Conservation (phyloP, 2,797 vertebrate genomes). For the Oreochromis grahami region DNA sequence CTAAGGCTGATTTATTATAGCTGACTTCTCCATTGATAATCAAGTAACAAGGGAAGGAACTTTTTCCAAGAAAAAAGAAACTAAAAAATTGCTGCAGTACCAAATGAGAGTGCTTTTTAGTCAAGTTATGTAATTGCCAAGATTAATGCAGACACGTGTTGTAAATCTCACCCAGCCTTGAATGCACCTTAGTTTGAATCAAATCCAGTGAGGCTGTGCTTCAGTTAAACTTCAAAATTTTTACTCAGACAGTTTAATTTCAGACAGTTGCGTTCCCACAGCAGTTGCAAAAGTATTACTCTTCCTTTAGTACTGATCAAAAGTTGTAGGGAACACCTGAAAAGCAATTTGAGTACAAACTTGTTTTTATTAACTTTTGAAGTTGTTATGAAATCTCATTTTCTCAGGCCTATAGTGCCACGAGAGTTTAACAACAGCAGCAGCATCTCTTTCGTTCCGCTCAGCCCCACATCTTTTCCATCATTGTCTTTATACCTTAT, state of each 20-base stretch:
- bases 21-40: slow-evolving; percentile 21
- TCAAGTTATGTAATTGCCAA: background rate
- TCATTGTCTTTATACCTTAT: background rate
- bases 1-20: slow-evolving; percentile 15
- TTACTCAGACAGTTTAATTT: background rate
- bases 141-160: background rate
- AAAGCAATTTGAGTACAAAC: slow-evolving; percentile 6
- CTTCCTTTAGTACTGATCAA: background rate
- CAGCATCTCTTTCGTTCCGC: background rate
- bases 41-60: slow-evolving; percentile 4
- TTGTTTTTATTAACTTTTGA: slow-evolving; percentile 23
- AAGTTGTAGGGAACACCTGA: background rate
- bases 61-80: background rate
- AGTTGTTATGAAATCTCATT: background rate
- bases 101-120: background rate
- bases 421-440: background rate
- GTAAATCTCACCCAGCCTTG: background rate
- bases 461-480: background rate
- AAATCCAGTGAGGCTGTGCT: background rate
- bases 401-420: background rate
- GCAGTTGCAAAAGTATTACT: background rate
- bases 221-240: background rate
- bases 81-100: background rate
- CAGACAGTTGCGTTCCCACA: background rate
- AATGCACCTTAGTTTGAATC: background rate